phyloP scores from a whole-genome alignment of 2,113 vertebrate species.

The Gymnorhina tibicen region DNA sequence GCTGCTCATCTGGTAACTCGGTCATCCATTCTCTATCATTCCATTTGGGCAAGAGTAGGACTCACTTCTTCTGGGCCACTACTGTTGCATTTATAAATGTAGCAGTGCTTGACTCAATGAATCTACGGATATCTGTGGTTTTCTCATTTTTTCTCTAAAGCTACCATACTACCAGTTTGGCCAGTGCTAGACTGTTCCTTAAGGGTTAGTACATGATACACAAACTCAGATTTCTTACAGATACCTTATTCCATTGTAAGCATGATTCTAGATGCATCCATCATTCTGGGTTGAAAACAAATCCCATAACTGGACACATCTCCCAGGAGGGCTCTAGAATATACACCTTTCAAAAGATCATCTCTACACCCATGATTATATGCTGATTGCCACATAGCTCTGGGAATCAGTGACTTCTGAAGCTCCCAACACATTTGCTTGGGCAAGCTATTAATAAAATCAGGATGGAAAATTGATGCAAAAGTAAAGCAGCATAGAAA shows the following conservation, averaged over 20 bases:
- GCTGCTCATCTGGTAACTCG: neutral
- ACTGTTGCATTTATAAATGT: neutral
- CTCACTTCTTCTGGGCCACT: neutral
- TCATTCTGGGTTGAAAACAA: neutral
- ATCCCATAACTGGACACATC: neutral
- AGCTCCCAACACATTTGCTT: neutral
- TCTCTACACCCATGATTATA: neutral
- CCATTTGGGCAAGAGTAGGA: neutral
- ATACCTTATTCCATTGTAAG: neutral
- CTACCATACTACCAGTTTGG: neutral
- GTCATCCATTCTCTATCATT: neutral
- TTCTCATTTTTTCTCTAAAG: neutral
- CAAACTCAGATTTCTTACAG: neutral
- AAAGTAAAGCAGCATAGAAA: neutral
- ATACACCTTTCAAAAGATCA: neutral
- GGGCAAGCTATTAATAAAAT: neutral
- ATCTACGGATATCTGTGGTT: neutral
- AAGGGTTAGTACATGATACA: neutral
- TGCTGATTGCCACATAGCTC: neutral
- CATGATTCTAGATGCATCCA: neutral
- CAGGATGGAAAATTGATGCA: neutral
- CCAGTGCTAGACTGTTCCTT: neutral
- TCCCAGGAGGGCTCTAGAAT: neutral
- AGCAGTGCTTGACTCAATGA: neutral
- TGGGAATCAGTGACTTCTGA: neutral